Evolutionary conservation across 1,140 invertebrate genomes (phyloP).

Genomic region (Pomacea maculata): DNA sequence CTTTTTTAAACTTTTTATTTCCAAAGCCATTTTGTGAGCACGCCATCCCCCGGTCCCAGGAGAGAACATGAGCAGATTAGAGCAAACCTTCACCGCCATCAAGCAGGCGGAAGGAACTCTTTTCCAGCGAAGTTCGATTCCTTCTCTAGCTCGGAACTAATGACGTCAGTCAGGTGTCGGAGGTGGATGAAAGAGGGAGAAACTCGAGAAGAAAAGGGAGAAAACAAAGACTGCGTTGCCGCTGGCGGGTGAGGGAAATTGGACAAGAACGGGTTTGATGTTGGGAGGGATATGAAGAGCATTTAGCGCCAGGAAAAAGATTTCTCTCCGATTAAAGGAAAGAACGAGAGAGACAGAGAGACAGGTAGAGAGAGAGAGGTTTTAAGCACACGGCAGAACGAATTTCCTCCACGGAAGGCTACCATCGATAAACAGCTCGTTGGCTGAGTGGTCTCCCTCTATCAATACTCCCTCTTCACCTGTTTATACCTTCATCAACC

Average conservation of each 20-base stretch:
- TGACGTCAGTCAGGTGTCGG: constrained; percentile 22
- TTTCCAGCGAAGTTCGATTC: constrained; percentile 20
- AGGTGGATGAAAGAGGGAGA: constrained; percentile 5
- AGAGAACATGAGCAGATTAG: constrained; percentile 12
- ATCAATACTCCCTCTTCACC: too few relatives aligned
- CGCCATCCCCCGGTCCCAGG: neutral
- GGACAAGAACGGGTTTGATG: constrained; percentile 5
- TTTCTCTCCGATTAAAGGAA: neutral
- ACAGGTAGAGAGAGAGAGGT: neutral
- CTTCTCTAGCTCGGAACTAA: constrained; percentile 9
- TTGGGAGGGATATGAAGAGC: constrained; percentile 17
- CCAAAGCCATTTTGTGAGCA: neutral
- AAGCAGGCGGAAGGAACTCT: constrained; percentile 24
- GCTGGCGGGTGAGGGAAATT: constrained; percentile 9
- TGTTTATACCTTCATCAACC: too few relatives aligned
- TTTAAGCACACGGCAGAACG: neutral
- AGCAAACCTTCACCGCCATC: constrained; percentile 2
- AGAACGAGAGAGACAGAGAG: neutral
- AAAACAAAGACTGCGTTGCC: neutral
- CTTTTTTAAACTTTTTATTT: too few relatives aligned
- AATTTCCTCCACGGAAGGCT: too few relatives aligned
- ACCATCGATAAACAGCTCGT: too few relatives aligned
- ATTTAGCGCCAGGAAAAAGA: neutral
- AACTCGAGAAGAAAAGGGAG: neutral
- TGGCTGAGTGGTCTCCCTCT: too few relatives aligned